Base-by-base conservation (phyloP, 2,888 invertebrate species). In the Seira ritae region DNA sequence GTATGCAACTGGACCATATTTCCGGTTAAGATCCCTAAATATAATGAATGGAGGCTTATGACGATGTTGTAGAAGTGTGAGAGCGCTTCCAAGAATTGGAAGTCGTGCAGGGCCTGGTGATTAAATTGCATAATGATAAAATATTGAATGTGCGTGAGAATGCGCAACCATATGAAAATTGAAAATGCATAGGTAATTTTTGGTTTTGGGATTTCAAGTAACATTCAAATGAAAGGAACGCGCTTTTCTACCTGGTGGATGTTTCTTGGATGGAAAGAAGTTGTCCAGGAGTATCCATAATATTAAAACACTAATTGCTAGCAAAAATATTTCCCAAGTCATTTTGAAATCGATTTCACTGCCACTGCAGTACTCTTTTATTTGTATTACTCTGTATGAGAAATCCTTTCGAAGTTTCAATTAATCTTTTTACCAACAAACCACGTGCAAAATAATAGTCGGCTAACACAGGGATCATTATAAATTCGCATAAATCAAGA, bases 61-160 rank as follows among this genome's bases (percentile, higher is more conserved):
- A 2, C 74, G 70, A 10, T 66, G 24, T 15, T 42, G 23, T 17
- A 79, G 31, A 12, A 85, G 46, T 55, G 73, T 37, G 15, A 83
- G 23, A 1, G 73, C 55, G 8, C 72, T 83, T 8, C 85, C 85
- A 1, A 85, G 17, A 31, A 85, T 8, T 0, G 85, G 85, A 17
- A 83, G 22, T 17, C 80, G 72, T 1, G 70, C 65, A 3, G 85
- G 85, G 19, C 84, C 84, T 84, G 19, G 71, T 15, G 4, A 22
- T 12, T 8, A 10, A 66, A 22, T 10, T 19, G 23, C 10, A 66
- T 66, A 17, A 15, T 62, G 4, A 4, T 62, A 17, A 22, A 66
- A 19, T 66, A 23, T 66, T 4, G 4, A 62, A 19, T 66, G 22
- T 23, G 2, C 23, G 12, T 62, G 15, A 17, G n/a, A n/a, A n/a